phyloP scores from a whole-genome alignment of 1,140 invertebrate species.

The Eriosoma lanigerum region DNA sequence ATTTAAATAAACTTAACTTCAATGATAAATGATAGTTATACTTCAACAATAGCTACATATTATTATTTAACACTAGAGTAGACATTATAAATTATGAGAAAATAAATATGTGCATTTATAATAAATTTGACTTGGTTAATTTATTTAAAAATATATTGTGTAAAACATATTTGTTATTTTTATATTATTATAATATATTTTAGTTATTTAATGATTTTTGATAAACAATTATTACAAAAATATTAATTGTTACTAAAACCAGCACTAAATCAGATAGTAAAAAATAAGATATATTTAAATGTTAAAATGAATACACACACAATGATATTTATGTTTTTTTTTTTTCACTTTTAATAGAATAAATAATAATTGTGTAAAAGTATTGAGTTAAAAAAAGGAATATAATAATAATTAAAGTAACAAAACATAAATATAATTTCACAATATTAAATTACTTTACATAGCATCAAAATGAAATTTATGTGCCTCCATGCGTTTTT shows the following conservation, averaged over 20 bases:
- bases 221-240: too few species aligned
- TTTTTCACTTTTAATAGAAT: background rate
- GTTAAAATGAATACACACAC: background rate
- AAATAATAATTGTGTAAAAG: too few species aligned
- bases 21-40: background rate
- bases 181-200: too few species aligned
- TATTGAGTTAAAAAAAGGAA: constrained; percentile 5
- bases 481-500: constrained; percentile 83
- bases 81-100: background rate
- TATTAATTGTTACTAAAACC: background rate
- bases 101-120: background rate
- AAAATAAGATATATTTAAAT: background rate
- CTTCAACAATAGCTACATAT: background rate
- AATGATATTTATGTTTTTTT: background rate
- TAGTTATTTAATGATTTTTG: too few species aligned
- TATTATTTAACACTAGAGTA: background rate
- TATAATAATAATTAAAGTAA: constrained; percentile 36
- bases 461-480: constrained; percentile 81
- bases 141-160: too few species aligned
- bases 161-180: too few species aligned
- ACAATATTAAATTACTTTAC: constrained; percentile 59
- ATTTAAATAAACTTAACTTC: background rate
- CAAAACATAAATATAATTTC: constrained; percentile 32
- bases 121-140: background rate
- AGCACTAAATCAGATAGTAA: background rate